Conservation (phyloP, 2,113 vertebrate species). For the Pristiophorus japonicus region DNA sequence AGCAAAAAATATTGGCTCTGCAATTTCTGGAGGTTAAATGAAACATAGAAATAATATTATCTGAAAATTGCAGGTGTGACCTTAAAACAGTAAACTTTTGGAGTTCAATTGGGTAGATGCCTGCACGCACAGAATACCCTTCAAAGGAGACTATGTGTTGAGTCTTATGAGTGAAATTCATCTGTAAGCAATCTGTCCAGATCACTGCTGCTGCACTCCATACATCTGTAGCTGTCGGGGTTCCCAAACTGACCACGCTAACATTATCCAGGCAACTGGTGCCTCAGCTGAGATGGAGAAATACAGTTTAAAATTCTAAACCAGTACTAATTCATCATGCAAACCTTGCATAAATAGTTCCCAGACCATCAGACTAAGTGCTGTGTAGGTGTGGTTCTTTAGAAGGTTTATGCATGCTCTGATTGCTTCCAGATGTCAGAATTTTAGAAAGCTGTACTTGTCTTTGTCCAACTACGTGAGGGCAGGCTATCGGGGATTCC, state of each 20-base stretch:
- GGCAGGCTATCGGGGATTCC: background rate
- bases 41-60: background rate
- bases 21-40: background rate
- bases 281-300: too few species aligned
- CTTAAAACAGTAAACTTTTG: background rate
- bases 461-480: background rate
- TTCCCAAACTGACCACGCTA: background rate
- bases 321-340: background rate
- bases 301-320: background rate
- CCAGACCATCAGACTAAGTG: background rate
- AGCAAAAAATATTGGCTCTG: too few species aligned
- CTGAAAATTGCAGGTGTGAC: background rate
- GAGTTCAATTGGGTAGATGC: background rate
- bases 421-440: background rate
- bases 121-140: background rate
- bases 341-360: background rate
- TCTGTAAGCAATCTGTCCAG: background rate
- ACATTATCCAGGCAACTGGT: background rate
- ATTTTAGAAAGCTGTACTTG: background rate
- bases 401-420: background rate
- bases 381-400: background rate
- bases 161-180: background rate
- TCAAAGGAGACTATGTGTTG: background rate
- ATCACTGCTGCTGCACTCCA: background rate
- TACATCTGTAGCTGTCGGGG: background rate